phyloP scores from a whole-genome alignment of 2,888 invertebrate genomes.

The Tupiocoris notatus region DNA sequence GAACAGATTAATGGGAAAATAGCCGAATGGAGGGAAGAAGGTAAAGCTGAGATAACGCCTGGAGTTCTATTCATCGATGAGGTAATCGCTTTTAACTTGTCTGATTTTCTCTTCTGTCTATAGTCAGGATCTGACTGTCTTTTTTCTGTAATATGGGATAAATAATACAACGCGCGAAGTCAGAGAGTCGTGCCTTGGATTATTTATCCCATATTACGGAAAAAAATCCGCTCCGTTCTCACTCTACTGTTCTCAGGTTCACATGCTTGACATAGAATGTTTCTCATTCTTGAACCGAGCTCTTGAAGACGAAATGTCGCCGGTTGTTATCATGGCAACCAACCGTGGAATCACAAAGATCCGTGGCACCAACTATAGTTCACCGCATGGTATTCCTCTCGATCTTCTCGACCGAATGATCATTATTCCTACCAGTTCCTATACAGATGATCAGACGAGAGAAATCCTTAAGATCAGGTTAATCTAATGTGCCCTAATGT shows the following conservation, averaged over 20 bases:
- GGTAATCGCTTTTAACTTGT: constrained; percentile 57
- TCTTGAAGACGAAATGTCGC: constrained; percentile 94
- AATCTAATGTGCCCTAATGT: background rate
- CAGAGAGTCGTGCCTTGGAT: too few relatives aligned
- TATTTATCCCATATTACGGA: too few relatives aligned
- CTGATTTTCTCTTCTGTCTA: too few relatives aligned
- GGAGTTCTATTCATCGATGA: constrained; percentile 97
- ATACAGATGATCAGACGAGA: constrained; percentile 81
- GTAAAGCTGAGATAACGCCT: constrained; percentile 97
- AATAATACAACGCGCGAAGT: too few relatives aligned
- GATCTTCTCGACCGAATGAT: constrained; percentile 94
- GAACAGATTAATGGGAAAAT: constrained; percentile 98
- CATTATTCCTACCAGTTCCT: constrained; percentile 87
- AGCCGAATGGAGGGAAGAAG: constrained; percentile 98
- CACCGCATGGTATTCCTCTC: constrained; percentile 96
- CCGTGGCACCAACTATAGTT: constrained; percentile 87
- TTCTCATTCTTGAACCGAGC: constrained; percentile 98
- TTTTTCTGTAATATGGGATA: too few relatives aligned
- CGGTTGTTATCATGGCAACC: constrained; percentile 98
- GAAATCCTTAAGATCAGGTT: constrained; percentile 86
- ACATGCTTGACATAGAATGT: constrained; percentile 99
- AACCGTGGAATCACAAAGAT: constrained; percentile 93
- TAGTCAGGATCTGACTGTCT: too few relatives aligned
- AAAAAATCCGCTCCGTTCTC: too few relatives aligned
- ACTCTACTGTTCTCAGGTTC: constrained; percentile 65